Base-by-base conservation (phyloP, 2,888 invertebrate species). In the Mesorhabditis sp. region DNA sequence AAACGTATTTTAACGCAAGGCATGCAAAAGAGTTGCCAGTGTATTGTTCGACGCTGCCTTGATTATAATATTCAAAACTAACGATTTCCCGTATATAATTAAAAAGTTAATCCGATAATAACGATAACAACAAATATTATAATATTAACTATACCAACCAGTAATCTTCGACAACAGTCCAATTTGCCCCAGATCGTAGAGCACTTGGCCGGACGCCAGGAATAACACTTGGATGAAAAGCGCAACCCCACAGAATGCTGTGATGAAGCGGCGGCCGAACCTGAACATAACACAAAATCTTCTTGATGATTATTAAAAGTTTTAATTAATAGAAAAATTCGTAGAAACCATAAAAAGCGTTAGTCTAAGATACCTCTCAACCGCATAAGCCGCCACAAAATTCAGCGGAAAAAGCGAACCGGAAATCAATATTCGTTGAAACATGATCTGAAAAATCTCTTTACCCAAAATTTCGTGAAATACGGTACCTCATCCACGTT, bases 201-300 rank as follows among this genome's bases (percentile, higher is more conserved):
- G n/a, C 7, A 50, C 7, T 50, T 50, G 58, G 58, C 58, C 58
- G n/a, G n/a, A 50, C 7, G 58, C 58, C n/a, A 50, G 58, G 10
- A 10, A 50, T 10, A 50, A 50, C 7, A 50, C 58, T 50, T 50
- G 58, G n/a, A 50, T 50, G 58, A 50, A n/a, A 13, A n/a, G 7
- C 58, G n/a, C 58, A 50, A 50, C 58, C 10, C 7, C 7, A 50
- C 58, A 50, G 58, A 13, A 50, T 13, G n/a, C 58, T 13, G 58
- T 50, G 10, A 50, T 13, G 58, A 50, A 50, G n/a, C 58, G 58
- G n/a, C 58, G 58, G n/a, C 58, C 58, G n/a, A 50, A 50, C n/a
- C 58, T 50, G 58, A 50, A 50, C 1, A 28, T 28, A 28, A 28
- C 28, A 28, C 28, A 28, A 28, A 28, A 28, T 2, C 28, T 28